Evolutionary conservation across 2,113 vertebrate species (phyloP).

Genomic region (Callipepla californica): DNA sequence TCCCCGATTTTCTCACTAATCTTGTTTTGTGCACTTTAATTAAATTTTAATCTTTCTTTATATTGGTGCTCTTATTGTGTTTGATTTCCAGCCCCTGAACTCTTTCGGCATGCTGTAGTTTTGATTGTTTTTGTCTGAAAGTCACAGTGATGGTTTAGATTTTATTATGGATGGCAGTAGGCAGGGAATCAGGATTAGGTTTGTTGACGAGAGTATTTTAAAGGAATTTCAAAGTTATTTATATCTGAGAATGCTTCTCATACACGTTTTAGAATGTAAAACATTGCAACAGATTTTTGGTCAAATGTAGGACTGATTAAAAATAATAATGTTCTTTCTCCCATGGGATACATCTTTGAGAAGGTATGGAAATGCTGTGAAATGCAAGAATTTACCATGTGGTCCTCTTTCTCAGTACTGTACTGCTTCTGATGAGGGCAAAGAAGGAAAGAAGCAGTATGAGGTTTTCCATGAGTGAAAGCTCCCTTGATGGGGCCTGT

Average conservation of each 20-base stretch:
- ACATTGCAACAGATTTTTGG: neutral
- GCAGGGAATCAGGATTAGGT: neutral
- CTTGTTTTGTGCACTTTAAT: neutral
- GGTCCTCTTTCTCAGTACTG: neutral
- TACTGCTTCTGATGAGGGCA: fast-evolving
- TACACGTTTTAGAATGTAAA: neutral
- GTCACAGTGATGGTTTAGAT: fast-evolving
- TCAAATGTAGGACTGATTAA: neutral
- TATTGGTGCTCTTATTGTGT: neutral
- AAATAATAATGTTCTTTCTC: neutral
- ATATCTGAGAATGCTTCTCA: neutral
- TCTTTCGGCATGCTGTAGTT: neutral
- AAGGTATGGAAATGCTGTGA: neutral
- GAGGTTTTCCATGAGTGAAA: fast-evolving
- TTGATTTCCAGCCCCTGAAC: neutral
- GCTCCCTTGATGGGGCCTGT: neutral
- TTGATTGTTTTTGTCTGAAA: neutral
- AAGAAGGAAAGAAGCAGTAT: neutral
- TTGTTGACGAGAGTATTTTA: neutral
- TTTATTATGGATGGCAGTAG: neutral
- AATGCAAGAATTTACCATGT: neutral
- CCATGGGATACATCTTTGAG: neutral
- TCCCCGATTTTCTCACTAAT: neutral
- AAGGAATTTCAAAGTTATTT: neutral
- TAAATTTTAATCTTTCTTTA: neutral